Evolutionary conservation across 2,113 vertebrate genomes (phyloP).

Genomic region (Neodontobutis hainanensis): DNA sequence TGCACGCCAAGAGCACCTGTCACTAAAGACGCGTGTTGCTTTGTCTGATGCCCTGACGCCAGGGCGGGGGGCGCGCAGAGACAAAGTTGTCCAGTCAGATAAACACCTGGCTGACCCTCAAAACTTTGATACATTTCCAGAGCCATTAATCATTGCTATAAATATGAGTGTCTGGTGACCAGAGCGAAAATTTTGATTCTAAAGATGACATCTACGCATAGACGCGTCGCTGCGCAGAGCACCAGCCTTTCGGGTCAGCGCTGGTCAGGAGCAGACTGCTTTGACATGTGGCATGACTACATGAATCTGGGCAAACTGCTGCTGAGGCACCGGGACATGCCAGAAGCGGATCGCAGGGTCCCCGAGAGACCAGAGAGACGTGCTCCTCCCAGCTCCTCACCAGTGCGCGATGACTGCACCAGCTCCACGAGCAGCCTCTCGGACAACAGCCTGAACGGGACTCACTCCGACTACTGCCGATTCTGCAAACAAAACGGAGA

Average conservation of each 20-base stretch:
- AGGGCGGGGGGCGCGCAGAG: too few relatives aligned
- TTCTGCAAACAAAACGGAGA: slow-evolving; percentile 88
- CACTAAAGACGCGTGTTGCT: not conserved
- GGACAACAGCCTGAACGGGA: slow-evolving; percentile 27
- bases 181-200: not conserved
- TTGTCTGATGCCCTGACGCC: slow-evolving; percentile 1
- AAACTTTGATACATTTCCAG: slow-evolving; percentile 29
- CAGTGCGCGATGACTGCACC: not conserved
- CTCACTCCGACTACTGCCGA: slow-evolving; percentile 41
- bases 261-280: slow-evolving; percentile 13
- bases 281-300: slow-evolving; percentile 77
- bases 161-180: slow-evolving; percentile 17
- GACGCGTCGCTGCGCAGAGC: not conserved
- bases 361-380: not conserved
- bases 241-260: not conserved
- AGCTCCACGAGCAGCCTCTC: slow-evolving; percentile 44
- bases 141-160: slow-evolving; percentile 15
- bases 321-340: slow-evolving; percentile 4
- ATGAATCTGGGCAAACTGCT: slow-evolving; percentile 63
- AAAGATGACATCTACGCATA: slow-evolving; percentile 16
- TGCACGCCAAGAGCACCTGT: not conserved
- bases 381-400: not conserved
- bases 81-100: too few relatives aligned
- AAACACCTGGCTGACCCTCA: slow-evolving; percentile 15
- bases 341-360: not conserved